phyloP scores from a whole-genome alignment of 2,797 vertebrate species.

The Valencia hispanica region DNA sequence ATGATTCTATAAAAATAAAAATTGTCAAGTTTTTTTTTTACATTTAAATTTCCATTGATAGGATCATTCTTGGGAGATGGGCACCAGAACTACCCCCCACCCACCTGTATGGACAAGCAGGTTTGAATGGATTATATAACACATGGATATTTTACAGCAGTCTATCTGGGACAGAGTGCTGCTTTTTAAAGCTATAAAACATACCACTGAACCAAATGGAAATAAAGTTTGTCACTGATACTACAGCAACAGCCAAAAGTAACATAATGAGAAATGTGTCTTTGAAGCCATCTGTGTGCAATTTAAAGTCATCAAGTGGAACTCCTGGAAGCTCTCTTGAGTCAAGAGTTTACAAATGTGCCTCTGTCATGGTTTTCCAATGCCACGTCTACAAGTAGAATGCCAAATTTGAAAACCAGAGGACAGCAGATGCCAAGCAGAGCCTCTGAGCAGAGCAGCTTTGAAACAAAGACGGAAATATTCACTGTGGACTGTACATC shows the following conservation, averaged over 20 bases:
- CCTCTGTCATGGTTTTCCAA: slow-evolving; percentile 66
- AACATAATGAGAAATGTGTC: slow-evolving; percentile 30
- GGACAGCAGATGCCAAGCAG: slow-evolving; percentile 47
- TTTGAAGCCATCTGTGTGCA: slow-evolving; percentile 38
- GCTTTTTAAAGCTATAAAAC: slow-evolving; percentile 18
- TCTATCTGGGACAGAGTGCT: neutral
- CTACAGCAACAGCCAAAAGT: slow-evolving; percentile 40
- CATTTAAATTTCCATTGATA: too few relatives aligned
- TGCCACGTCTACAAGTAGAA: slow-evolving; percentile 69
- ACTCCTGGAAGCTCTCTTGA: slow-evolving; percentile 26
- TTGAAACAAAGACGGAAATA: slow-evolving; percentile 16
- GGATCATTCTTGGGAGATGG: too few relatives aligned
- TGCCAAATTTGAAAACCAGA: slow-evolving; percentile 70
- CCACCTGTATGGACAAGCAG: too few relatives aligned
- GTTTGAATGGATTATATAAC: too few relatives aligned
- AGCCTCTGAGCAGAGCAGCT: slow-evolving; percentile 49
- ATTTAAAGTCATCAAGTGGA: slow-evolving; percentile 50
- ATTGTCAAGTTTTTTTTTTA: too few relatives aligned
- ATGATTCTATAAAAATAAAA: too few relatives aligned
- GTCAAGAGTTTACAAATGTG: slow-evolving; percentile 63
- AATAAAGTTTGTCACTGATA: slow-evolving; percentile 36
- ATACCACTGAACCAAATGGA: slow-evolving; percentile 37
- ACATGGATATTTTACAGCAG: neutral
- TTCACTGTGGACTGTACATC: slow-evolving; percentile 51
- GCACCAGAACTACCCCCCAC: too few relatives aligned